A percentile compares a stretch with the other conserved stretches of the same genome.
These are phyloP conservation scores for Gambusia affinis DNA, from an alignment of 2,113 vertebrate genomes.

Conservation along the genomic window DNA sequence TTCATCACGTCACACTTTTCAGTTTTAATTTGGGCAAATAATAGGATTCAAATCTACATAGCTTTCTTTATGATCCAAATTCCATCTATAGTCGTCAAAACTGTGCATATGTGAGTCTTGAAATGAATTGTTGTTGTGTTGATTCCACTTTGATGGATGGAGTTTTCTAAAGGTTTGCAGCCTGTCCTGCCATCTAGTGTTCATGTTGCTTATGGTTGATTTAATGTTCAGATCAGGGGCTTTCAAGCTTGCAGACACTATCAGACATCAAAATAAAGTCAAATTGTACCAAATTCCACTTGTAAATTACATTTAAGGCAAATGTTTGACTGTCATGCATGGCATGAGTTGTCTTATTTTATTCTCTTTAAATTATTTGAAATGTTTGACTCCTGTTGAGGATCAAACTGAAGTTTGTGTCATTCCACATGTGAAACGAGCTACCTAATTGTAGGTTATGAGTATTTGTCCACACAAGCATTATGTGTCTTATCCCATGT, in stretches of 20 bases:
- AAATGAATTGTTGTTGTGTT: neutral
- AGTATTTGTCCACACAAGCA: constrained; percentile 6
- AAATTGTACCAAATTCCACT: neutral
- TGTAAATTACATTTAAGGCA: neutral
- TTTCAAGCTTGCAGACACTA: neutral
- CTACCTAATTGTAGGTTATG: neutral
- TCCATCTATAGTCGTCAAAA: constrained; percentile 17
- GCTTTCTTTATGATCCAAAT: neutral
- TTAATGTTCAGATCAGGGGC: neutral
- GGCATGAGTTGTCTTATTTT: neutral
- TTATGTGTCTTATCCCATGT: constrained; percentile 47
- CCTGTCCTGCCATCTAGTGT: constrained; percentile 46
- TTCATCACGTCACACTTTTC: neutral
- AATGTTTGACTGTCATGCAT: neutral
- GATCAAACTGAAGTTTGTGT: neutral
- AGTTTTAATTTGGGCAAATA: neutral
- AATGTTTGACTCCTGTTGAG: neutral
- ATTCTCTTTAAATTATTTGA: neutral
- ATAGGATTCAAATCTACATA: neutral
- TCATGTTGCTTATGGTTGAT: neutral
- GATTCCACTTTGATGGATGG: neutral
- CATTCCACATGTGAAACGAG: neutral
- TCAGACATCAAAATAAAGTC: neutral
- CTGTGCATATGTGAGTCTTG: neutral
- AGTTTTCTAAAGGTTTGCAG: neutral